phyloP scores from a whole-genome alignment of 2,888 invertebrate genomes.

The Belgica antarctica region DNA sequence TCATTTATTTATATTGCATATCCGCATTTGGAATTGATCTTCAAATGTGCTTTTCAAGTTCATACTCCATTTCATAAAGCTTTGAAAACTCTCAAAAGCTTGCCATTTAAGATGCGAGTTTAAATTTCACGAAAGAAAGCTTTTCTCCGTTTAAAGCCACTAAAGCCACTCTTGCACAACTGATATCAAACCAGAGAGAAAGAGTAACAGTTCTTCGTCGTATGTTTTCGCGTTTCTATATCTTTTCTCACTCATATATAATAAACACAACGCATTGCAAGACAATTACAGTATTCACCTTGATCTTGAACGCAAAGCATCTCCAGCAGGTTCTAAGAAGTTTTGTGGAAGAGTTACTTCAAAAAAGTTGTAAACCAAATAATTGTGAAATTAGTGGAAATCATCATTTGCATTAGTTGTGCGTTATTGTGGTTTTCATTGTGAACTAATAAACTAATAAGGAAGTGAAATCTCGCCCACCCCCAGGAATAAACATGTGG shows the following conservation, averaged over 20 bases:
- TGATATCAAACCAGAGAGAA: conserved; percentile 17
- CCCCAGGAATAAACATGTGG: conserved; percentile 28
- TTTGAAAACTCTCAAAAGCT: too few relatives aligned
- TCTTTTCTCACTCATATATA: conserved; percentile 30
- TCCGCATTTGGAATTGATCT: too few relatives aligned
- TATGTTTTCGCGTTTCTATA: neutral
- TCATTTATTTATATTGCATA: too few relatives aligned
- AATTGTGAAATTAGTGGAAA: neutral
- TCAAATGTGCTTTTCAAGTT: too few relatives aligned
- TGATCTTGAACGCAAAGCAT: conserved; percentile 36
- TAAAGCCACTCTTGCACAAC: too few relatives aligned
- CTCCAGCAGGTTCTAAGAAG: neutral
- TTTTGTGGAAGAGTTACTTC: neutral
- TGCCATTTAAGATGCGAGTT: too few relatives aligned
- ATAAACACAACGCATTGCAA: neutral
- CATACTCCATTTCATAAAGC: too few relatives aligned
- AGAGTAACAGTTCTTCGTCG: neutral
- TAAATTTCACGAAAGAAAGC: too few relatives aligned
- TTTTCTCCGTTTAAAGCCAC: too few relatives aligned
- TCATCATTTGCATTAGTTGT: neutral
- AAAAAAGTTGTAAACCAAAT: neutral
- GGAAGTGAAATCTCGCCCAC: conserved; percentile 23
- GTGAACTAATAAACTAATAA: neutral
- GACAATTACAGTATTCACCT: conserved; percentile 36
- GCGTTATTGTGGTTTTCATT: neutral